phyloP scores from a whole-genome alignment of 1,140 invertebrate species.

The Drosophila eugracilis region DNA sequence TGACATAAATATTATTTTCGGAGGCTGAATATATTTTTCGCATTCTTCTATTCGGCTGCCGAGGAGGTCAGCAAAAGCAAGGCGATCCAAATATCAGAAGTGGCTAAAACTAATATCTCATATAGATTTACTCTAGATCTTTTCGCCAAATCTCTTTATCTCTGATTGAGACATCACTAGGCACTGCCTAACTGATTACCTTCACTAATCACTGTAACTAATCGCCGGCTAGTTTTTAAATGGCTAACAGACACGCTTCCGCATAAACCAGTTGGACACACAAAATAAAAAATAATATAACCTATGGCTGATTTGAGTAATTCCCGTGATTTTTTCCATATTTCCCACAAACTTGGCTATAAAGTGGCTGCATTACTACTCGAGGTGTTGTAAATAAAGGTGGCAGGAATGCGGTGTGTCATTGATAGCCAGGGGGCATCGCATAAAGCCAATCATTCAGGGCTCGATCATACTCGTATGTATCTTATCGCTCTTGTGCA shows the following conservation, averaged over 20 bases:
- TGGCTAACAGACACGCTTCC: conserved; percentile 11
- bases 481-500: conserved; percentile 58
- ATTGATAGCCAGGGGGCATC: conserved; percentile 12
- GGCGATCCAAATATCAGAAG: neutral
- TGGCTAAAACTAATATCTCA: too few species aligned
- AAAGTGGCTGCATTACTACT: conserved; percentile 1
- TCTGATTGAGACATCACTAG: too few species aligned
- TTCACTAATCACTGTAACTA: conserved; percentile 9
- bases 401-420: conserved; percentile 23
- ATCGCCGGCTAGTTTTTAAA: conserved; percentile 1
- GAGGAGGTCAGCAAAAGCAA: conserved; percentile 12
- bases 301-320: neutral
- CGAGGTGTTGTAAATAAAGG: neutral
- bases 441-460: conserved; percentile 16
- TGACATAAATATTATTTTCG: conserved; percentile 53
- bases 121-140: too few species aligned
- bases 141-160: too few species aligned
- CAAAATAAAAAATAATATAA: neutral
- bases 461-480: conserved; percentile 2
- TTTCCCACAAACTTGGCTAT: neutral
- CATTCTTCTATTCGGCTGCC: conserved; percentile 31
- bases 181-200: neutral
- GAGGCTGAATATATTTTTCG: conserved; percentile 45
- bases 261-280: conserved; percentile 29
- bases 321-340: neutral